Conservation (phyloP, 1,140 invertebrate species). For the Bemisia tabaci region DNA sequence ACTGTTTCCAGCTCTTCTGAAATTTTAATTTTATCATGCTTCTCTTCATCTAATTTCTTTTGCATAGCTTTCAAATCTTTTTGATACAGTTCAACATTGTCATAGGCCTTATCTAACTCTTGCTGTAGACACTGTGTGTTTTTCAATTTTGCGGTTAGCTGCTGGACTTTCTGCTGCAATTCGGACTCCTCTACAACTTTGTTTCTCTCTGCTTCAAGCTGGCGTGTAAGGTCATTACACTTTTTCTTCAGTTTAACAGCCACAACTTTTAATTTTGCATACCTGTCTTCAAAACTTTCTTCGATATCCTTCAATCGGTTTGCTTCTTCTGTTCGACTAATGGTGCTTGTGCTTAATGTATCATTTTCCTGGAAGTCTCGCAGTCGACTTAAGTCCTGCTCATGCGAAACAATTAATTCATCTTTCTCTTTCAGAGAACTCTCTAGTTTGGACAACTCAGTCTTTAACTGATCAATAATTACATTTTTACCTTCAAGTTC, state of each 20-base stretch:
- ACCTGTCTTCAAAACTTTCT: conserved; percentile 29
- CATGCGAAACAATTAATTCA: too few species aligned
- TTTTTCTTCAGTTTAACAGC: conserved; percentile 40
- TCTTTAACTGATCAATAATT: too few species aligned
- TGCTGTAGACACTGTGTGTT: conserved; percentile 20
- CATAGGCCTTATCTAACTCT: conserved; percentile 15
- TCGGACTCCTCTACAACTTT: conserved; percentile 20
- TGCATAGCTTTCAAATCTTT: conserved; percentile 10
- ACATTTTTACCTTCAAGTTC: too few species aligned
- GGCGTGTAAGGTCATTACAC: conserved; percentile 30
- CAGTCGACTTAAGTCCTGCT: too few species aligned
- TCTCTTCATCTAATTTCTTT: too few species aligned
- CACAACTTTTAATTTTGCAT: conserved; percentile 33
- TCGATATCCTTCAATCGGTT: conserved; percentile 26
- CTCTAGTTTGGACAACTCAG: too few species aligned
- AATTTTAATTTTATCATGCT: too few species aligned
- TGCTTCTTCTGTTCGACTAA: conserved; percentile 25
- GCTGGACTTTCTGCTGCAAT: conserved; percentile 17
- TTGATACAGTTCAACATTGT: conserved; percentile 14
- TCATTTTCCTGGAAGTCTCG: too few species aligned
- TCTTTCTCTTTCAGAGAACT: too few species aligned
- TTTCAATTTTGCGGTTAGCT: conserved; percentile 17
- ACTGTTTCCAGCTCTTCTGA: too few species aligned
- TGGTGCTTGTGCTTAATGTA: conserved; percentile 25
- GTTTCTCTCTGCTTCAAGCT: too few species aligned